Base-by-base conservation (phyloP, 2,888 invertebrate genomes). In the Tridacna gigas region DNA sequence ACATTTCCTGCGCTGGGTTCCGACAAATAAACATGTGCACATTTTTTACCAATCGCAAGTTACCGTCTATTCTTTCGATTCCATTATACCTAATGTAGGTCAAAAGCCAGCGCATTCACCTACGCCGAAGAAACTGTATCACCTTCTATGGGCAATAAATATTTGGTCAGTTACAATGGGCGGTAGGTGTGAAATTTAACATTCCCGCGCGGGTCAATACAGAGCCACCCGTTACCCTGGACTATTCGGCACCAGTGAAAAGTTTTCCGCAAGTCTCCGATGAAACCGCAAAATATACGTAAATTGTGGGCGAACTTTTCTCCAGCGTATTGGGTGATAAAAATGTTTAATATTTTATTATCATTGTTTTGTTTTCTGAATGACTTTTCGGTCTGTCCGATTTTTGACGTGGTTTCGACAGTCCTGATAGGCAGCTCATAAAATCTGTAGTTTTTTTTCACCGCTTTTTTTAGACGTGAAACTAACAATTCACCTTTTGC, bases 141-240 rank as follows among this genome's bases (percentile, higher is more conserved):
- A 9, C 56, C 3, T 67, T 18, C 18, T 67, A 37, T n/a, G n/a
- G 4, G 37, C 37, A 67, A 45, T 67, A 37, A 67, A 20, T 67
- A 37, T 67, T 67, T 67, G 37, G 37, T 67, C 47, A 45, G 67
- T 45, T 37, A 67, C 47, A 45, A 67, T 45, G 25, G 51, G 25
- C 51, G 18, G 13, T 48, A 51, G 71, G 71, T 71, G 71, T 71
- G 71, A 71, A 71, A 71, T 71, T 71, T 71, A 48, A 51, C 71
- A 51, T 71, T 48, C n/a, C 25, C 71, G n/a, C 71, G 25, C 25
- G 51, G 71, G 71, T 71, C 48, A 48, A 71, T 51, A 71, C 26
- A 0, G 22, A 11, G 71, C 9, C 71, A 51, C 18, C 51, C 71
- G 22, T 25, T 51, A 18, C 51, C 22, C 51, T 51, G 47, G 71